phyloP scores from a whole-genome alignment of 2,113 vertebrate genomes.

The Sebastes schlegelii region DNA sequence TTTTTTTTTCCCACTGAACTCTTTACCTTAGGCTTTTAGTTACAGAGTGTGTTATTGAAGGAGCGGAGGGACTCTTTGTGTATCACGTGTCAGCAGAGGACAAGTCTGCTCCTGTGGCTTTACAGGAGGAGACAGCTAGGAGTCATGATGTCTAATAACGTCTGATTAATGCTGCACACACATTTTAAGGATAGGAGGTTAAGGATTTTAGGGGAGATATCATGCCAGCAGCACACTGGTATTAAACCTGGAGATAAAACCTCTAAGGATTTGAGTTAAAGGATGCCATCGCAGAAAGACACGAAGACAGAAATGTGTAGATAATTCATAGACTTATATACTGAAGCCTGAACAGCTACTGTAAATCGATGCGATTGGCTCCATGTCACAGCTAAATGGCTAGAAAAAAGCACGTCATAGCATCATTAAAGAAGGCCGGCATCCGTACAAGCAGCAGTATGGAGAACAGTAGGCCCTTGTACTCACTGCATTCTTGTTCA shows the following conservation, averaged over 20 bases:
- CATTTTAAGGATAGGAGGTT: constrained; percentile 2
- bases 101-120: constrained; percentile 36
- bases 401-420: neutral
- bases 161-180: constrained; percentile 48
- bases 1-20: neutral
- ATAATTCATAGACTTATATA: constrained; percentile 3
- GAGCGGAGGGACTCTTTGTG: constrained; percentile 36
- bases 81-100: constrained; percentile 48
- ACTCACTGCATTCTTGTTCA: constrained; percentile 64
- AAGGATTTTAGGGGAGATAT: constrained; percentile 16
- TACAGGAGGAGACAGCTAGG: constrained; percentile 25
- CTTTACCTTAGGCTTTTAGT: constrained; percentile 14
- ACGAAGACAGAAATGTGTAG: neutral
- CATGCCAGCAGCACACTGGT: neutral
- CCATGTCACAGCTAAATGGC: constrained; percentile 2
- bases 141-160: constrained; percentile 45
- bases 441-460: constrained; percentile 12
- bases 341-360: neutral
- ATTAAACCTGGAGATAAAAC: constrained; percentile 27
- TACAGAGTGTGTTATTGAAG: constrained; percentile 19
- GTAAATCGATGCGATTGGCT: neutral
- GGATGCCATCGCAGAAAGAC: neutral
- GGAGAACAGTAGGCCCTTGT: constrained; percentile 74
- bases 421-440: constrained; percentile 28
- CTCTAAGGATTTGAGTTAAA: neutral